A percentile compares a stretch with the other conserved stretches of the same genome.
Evolutionary conservation across 2,888 invertebrate species (phyloP).

Genomic region (Cepaea hortensis): DNA sequence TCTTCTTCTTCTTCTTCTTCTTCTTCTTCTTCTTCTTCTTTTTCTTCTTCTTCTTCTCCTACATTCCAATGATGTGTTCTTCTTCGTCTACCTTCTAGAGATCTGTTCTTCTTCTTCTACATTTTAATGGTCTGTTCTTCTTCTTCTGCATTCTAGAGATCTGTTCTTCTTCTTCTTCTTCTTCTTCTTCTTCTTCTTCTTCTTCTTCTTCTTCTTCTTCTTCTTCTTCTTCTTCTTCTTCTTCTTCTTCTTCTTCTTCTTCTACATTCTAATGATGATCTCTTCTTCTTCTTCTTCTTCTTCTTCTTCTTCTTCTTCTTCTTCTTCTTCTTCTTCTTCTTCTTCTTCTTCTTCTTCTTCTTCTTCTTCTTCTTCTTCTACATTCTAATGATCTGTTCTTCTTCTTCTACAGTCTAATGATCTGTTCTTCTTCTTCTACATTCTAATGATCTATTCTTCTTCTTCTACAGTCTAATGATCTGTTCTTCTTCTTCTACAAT

Average conservation of each 20-base stretch:
- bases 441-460: slow-evolving; percentile 17
- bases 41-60: not conserved
- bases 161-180: not conserved
- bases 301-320: slow-evolving; percentile 39
- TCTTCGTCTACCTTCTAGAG: slow-evolving; percentile 3
- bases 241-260: slow-evolving; percentile 28
- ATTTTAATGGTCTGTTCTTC: too few species aligned
- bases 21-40: too few species aligned
- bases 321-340: slow-evolving; percentile 37
- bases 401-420: slow-evolving; percentile 7
- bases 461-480: too few species aligned
- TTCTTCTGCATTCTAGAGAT: too few species aligned
- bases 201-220: slow-evolving; percentile 36
- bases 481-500: slow-evolving; percentile 7
- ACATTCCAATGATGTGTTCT: not conserved
- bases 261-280: too few species aligned
- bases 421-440: too few species aligned
- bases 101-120: too few species aligned
- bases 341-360: slow-evolving; percentile 34
- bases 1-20: too few species aligned
- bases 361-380: slow-evolving; percentile 29
- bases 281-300: slow-evolving; percentile 35
- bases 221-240: slow-evolving; percentile 31
- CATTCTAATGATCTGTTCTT: not conserved
- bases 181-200: slow-evolving; percentile 34